Conservation (phyloP, 23 tunicate genomes). For the Halocynthia aurantium region DNA sequence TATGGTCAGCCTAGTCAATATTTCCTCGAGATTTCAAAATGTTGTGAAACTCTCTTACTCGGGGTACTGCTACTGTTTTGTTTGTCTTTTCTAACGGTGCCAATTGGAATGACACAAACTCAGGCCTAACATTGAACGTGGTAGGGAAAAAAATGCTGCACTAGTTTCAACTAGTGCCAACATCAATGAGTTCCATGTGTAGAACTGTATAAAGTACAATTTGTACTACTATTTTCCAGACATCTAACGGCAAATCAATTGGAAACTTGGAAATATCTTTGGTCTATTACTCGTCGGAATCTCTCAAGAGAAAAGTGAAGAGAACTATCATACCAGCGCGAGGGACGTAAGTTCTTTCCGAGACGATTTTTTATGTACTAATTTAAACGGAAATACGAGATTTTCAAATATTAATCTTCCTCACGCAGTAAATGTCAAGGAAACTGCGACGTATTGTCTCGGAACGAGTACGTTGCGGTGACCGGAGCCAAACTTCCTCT, state of each 20-base stretch:
- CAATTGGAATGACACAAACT: no score
- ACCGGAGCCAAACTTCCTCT: conserved; percentile 15
- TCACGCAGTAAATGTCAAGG: conserved; percentile 4
- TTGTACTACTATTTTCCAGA: no score
- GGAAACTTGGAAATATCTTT: conserved; percentile 25
- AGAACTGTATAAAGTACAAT: no score
- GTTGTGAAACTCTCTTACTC: no score
- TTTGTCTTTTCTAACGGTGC: no score
- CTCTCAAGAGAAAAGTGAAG: conserved; percentile 1
- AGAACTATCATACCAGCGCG: conserved; percentile 1
- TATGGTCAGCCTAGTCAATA: no score
- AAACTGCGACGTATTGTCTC: conserved; percentile 14
- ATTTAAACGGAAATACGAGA: neutral
- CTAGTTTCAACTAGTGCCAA: no score
- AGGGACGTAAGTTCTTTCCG: conserved; percentile 13
- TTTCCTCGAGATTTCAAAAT: no score
- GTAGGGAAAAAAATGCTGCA: no score
- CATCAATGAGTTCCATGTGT: no score
- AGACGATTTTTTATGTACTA: neutral
- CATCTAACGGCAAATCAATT: neutral
- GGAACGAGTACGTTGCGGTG: conserved; percentile 11
- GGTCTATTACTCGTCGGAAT: conserved; percentile 16
- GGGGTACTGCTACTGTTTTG: no score
- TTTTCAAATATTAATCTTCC: neutral
- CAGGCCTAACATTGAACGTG: no score